Percentiles rank a stretch among this genome's conserved stretches.
phyloP scores from a whole-genome alignment of 2,888 invertebrate genomes.

The Lasioglossum vierecki region DNA sequence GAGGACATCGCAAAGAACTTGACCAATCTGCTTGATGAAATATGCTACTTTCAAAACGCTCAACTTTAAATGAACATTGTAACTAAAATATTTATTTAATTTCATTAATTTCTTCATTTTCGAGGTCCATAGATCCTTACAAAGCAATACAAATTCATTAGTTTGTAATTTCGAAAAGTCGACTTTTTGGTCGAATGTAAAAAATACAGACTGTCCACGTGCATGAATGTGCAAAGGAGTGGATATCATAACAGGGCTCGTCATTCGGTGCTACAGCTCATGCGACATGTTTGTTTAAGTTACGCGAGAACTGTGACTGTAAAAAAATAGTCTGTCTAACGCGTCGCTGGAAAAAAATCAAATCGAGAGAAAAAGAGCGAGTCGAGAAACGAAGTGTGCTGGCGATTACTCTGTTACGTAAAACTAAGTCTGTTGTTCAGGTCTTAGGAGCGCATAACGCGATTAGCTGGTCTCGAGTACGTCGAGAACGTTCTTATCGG shows the following conservation, averaged over 20 bases:
- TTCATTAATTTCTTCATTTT: too few relatives aligned
- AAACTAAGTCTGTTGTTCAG: not conserved
- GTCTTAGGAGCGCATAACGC: not conserved
- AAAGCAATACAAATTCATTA: too few relatives aligned
- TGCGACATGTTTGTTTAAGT: not conserved
- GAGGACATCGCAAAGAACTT: too few relatives aligned
- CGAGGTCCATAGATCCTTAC: too few relatives aligned
- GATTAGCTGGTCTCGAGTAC: not conserved
- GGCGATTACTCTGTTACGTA: not conserved
- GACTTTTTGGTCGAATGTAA: not conserved
- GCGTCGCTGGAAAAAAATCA: not conserved
- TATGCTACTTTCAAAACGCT: too few relatives aligned
- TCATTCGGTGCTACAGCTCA: not conserved
- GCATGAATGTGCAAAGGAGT: not conserved
- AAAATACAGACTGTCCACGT: not conserved
- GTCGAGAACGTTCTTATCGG: not conserved
- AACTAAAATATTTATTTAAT: too few relatives aligned
- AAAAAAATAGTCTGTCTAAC: not conserved
- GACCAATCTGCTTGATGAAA: too few relatives aligned
- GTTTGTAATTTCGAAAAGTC: too few relatives aligned
- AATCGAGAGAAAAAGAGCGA: not conserved
- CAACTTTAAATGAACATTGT: too few relatives aligned
- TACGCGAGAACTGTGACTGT: not conserved
- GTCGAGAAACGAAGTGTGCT: not conserved
- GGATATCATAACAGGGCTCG: conserved; percentile 8